Evolutionary conservation across 2,888 invertebrate species (phyloP), one percentile per base, ranked within the genome.

Genomic region (Plebejus melissa): DNA sequence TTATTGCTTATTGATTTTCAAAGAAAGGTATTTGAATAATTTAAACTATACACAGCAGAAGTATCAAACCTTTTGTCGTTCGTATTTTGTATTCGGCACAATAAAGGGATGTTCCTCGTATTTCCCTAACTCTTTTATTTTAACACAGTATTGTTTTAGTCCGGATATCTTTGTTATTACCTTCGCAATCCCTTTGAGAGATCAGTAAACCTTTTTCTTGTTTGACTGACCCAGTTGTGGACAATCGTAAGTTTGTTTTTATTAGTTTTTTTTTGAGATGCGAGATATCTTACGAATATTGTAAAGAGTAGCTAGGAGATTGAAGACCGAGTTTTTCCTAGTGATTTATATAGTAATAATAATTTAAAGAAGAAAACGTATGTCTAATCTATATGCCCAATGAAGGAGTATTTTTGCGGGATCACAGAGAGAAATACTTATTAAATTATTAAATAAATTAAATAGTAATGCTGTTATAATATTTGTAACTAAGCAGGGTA

Each of bases 21-120:
- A 46, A 46, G 46, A 54, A 54, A 54, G 4, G 54, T 16, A 4
- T 16, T 69, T 32, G 3, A 69, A 36, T 69, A 36, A 36, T 36
- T 69, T 69, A 16, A 36, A 36, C 69, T 16, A 6, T 1, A 69
- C 13, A 38, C 38, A 38, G 2, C 32, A 38, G 36, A 69, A 69
- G 58, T 1, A 28, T 7, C 50, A 1, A 60, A 60, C 28, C 58
- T 22, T 60, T 60, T 46, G 71, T 71, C 9, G 9, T 70, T 70
- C 41, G 46, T 46, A 28, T 46, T 71, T 28, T 13, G 71, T 71
- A 71, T 22, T 41, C n/a, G 50, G 4, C 28, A 46, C 46, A 71
- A 50, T 84, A 86, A 88, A 86, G 82, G 88, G 87, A 89, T 89
- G 80, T 87, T 87, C 86, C 87, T 84, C 85, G 87, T 89, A 87